Percentiles rank a stretch among this genome's conserved stretches.
phyloP scores from a whole-genome alignment of 2,888 invertebrate species.

The Dasysyrphus tricinctus region DNA sequence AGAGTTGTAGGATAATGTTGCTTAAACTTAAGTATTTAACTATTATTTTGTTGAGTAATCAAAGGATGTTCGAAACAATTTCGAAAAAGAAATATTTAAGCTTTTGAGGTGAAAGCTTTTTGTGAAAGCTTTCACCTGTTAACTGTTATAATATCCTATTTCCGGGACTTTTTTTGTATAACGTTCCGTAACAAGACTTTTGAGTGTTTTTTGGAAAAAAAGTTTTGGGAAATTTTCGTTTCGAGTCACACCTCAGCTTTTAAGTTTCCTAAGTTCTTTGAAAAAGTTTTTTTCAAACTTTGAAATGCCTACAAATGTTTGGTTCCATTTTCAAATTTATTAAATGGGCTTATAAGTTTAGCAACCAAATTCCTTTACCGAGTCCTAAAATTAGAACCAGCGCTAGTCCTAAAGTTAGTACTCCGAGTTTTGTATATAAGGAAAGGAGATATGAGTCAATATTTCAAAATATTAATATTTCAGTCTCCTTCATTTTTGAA shows the following conservation, averaged over 20 bases:
- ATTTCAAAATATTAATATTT: too few relatives aligned
- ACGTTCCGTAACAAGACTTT: not conserved
- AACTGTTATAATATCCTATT: constrained; percentile 5
- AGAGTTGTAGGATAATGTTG: constrained; percentile 7
- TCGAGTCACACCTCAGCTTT: not conserved
- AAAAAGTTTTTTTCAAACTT: not conserved
- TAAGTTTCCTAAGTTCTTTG: not conserved
- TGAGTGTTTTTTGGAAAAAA: constrained; percentile 15
- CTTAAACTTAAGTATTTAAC: not conserved
- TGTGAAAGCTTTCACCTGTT: not conserved
- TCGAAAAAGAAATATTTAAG: not conserved
- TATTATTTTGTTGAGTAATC: not conserved
- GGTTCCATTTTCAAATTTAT: too few relatives aligned
- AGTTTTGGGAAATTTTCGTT: not conserved
- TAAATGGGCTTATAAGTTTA: too few relatives aligned
- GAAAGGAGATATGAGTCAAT: too few relatives aligned
- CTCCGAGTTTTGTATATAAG: too few relatives aligned
- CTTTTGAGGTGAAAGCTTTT: constrained; percentile 1
- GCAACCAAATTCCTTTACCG: too few relatives aligned
- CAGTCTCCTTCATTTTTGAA: too few relatives aligned
- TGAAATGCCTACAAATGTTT: not conserved
- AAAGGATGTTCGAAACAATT: not conserved
- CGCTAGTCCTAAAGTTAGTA: too few relatives aligned
- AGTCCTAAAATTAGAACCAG: too few relatives aligned
- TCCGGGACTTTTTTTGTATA: not conserved